A percentile compares a stretch with the other conserved stretches of the same genome.
These are phyloP conservation scores for Corydoras sp. DNA, from an alignment of 2,113 vertebrate species.

Conservation along the genomic window DNA sequence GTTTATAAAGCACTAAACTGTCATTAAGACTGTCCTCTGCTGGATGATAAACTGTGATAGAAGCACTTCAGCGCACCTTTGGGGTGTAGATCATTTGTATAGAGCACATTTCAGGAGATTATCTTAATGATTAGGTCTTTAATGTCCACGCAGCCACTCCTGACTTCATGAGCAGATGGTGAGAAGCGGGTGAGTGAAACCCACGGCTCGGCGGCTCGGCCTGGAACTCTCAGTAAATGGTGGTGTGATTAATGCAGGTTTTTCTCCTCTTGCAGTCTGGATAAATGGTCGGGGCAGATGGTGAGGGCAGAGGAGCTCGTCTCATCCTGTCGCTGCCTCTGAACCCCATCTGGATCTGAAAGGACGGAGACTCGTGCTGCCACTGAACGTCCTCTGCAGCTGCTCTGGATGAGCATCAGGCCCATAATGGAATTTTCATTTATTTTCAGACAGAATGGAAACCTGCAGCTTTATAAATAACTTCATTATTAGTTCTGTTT, in stretches of 20 bases:
- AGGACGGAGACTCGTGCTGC: conserved; percentile 8
- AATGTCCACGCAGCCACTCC: background rate
- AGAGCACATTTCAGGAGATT: no score
- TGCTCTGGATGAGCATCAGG: background rate
- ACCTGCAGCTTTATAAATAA: no score
- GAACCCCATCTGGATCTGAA: conserved; percentile 17
- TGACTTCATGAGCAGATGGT: conserved; percentile 38
- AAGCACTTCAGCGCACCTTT: no score
- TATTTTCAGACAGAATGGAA: background rate
- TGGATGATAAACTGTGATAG: no score
- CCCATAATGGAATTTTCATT: background rate
- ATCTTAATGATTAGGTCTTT: no score
- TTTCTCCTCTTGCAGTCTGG: conserved; percentile 11
- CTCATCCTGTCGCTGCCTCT: conserved; percentile 12
- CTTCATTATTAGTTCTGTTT: no score
- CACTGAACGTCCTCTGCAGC: conserved; percentile 13
- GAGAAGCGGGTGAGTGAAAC: background rate
- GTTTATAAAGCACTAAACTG: no score
- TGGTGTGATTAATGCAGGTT: conserved; percentile 33
- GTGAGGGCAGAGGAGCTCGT: conserved; percentile 2
- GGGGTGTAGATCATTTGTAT: no score
- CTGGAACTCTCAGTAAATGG: conserved; percentile 14
- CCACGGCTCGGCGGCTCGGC: background rate
- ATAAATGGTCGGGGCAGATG: conserved; percentile 12
- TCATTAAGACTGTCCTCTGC: no score